phyloP scores from a whole-genome alignment of 2,888 invertebrate species.

The Tholera decimalis region DNA sequence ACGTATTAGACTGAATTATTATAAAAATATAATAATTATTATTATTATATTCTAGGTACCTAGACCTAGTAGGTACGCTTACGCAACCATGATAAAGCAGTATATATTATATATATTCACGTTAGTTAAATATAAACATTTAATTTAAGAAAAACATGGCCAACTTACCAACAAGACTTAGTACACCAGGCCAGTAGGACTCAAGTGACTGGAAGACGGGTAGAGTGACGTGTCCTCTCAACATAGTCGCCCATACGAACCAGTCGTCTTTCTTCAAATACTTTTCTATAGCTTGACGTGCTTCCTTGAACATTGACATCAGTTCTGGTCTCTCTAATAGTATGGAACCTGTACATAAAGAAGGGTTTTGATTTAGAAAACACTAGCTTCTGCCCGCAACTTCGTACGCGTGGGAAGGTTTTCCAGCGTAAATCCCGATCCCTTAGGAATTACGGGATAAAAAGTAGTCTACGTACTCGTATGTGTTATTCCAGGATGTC shows the following conservation, averaged over 20 bases:
- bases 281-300: constrained; percentile 94
- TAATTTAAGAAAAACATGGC: neutral
- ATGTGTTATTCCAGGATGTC: no score
- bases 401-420: no score
- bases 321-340: constrained; percentile 97
- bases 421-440: no score
- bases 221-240: constrained; percentile 97
- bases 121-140: neutral
- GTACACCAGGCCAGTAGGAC: constrained; percentile 99
- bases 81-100: neutral
- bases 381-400: no score
- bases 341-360: constrained; percentile 92
- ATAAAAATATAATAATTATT: no score
- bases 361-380: neutral
- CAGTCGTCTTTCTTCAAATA: constrained; percentile 98
- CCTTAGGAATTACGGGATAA: no score
- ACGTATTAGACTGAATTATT: no score
- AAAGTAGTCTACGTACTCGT: no score
- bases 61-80: no score
- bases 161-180: constrained; percentile 94
- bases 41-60: no score
- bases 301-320: constrained; percentile 97
- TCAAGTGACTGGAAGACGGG: constrained; percentile 99
- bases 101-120: neutral
- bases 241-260: constrained; percentile 99